Conservation (phyloP, 2,888 invertebrate species). For the Unio delphinus region DNA sequence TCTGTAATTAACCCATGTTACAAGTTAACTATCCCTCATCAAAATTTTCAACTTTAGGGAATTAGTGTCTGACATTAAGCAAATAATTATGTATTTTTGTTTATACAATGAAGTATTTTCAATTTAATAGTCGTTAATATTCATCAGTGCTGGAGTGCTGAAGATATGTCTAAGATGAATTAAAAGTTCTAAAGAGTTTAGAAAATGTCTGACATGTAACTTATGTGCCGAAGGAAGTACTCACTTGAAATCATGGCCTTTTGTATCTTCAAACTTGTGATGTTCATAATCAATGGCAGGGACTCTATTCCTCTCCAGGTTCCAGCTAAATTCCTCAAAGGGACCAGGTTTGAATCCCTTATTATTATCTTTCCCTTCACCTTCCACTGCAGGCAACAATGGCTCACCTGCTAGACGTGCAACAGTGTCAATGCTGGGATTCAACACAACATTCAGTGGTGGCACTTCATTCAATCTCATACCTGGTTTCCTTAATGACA, state of each 20-base stretch:
- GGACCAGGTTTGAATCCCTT: constrained; percentile 61
- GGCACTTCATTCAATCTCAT: constrained; percentile 57
- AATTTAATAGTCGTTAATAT: too few relatives aligned
- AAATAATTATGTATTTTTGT: neutral
- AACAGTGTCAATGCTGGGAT: constrained; percentile 63
- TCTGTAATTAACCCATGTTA: too few relatives aligned
- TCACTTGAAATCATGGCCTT: constrained; percentile 65
- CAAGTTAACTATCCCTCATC: too few relatives aligned
- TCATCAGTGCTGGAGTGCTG: too few relatives aligned
- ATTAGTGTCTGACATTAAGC: too few relatives aligned
- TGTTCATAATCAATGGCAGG: constrained; percentile 60
- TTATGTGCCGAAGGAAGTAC: constrained; percentile 14
- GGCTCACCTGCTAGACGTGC: constrained; percentile 49
- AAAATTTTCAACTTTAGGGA: too few relatives aligned
- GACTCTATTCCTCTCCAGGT: constrained; percentile 56
- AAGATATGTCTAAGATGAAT: too few relatives aligned
- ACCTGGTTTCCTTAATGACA: constrained; percentile 39
- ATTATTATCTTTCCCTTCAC: constrained; percentile 39
- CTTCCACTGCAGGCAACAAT: constrained; percentile 48
- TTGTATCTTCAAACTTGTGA: constrained; percentile 33
- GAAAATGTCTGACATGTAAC: too few relatives aligned
- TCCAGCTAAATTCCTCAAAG: constrained; percentile 48
- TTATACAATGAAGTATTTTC: neutral
- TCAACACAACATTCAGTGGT: constrained; percentile 62
- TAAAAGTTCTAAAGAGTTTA: too few relatives aligned